These are phyloP conservation scores for Melanostoma mellinum DNA, from an alignment of 2,888 invertebrate genomes.

Conservation along the genomic window DNA sequence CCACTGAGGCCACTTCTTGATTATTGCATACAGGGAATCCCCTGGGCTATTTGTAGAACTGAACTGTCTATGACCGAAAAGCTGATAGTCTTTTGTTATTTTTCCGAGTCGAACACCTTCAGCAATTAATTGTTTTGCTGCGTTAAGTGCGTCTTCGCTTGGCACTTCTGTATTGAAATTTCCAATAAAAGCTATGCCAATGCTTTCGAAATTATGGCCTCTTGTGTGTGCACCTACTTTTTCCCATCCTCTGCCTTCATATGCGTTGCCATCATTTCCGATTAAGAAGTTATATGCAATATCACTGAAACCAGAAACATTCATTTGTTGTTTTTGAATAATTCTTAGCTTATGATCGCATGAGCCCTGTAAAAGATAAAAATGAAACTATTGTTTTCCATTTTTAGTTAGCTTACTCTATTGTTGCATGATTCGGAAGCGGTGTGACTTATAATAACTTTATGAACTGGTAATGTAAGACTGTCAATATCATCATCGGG, in stretches of 20 bases:
- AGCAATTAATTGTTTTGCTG: conserved; percentile 83
- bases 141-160: not conserved
- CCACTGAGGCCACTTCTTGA: conserved; percentile 87
- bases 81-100: conserved; percentile 85
- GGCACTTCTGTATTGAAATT: conserved; percentile 36
- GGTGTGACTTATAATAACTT: conserved; percentile 86
- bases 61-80: conserved; percentile 87
- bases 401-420: conserved; percentile 28
- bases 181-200: conserved; percentile 82
- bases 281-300: conserved; percentile 69
- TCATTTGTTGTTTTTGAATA: conserved; percentile 48
- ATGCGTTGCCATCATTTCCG: conserved; percentile 59
- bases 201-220: conserved; percentile 85
- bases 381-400: not conserved
- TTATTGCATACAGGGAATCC: conserved; percentile 84
- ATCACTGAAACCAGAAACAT: conserved; percentile 75
- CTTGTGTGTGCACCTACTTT: conserved; percentile 86
- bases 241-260: conserved; percentile 68
- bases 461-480: conserved; percentile 82
- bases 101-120: conserved; percentile 85
- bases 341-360: conserved; percentile 30
- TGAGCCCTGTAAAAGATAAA: not conserved
- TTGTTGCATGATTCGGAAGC: conserved; percentile 84
- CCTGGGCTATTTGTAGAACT: conserved; percentile 88
- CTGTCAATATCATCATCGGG: conserved; percentile 77